Evolutionary conservation across 2,888 invertebrate species (phyloP).

Genomic region (Catocala fraxini): DNA sequence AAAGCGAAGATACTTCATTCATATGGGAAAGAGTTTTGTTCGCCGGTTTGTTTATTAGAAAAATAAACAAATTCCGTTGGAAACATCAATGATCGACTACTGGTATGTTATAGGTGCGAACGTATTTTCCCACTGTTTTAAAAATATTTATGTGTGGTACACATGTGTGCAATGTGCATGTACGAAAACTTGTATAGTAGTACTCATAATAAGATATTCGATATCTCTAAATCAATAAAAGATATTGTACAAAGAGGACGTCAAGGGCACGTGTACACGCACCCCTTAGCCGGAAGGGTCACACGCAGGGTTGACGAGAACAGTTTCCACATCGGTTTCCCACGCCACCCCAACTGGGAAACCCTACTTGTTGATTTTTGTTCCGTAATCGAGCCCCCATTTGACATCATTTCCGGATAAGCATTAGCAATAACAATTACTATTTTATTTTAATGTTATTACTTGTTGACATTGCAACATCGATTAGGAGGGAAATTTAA

Average conservation of each 20-base stretch:
- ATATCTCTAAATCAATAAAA: slow-evolving; percentile 43
- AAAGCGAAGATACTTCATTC: slow-evolving; percentile 31
- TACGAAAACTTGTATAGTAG: neutral
- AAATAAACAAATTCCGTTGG: slow-evolving; percentile 46
- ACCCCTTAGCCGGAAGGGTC: slow-evolving; percentile 74
- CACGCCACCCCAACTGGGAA: slow-evolving; percentile 78
- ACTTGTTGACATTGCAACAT: slow-evolving; percentile 52
- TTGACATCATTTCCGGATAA: slow-evolving; percentile 74
- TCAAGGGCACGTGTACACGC: slow-evolving; percentile 25
- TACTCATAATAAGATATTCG: slow-evolving; percentile 18
- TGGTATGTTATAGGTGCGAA: slow-evolving; percentile 18
- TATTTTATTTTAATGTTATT: slow-evolving; percentile 59
- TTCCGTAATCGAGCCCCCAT: slow-evolving; percentile 71
- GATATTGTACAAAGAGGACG: slow-evolving; percentile 17
- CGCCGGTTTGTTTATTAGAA: slow-evolving; percentile 38
- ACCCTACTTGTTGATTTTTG: slow-evolving; percentile 81
- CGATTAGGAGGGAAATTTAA: slow-evolving; percentile 34
- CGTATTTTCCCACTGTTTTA: slow-evolving; percentile 33
- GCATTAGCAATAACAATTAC: slow-evolving; percentile 62
- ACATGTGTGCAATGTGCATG: slow-evolving; percentile 1
- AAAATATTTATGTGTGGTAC: slow-evolving; percentile 25
- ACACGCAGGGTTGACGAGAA: slow-evolving; percentile 78
- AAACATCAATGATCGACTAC: slow-evolving; percentile 28
- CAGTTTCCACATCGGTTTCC: slow-evolving; percentile 77
- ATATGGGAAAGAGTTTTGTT: slow-evolving; percentile 37